Base-by-base conservation (phyloP, 2,113 vertebrate species). In the Lamprotornis superbus region DNA sequence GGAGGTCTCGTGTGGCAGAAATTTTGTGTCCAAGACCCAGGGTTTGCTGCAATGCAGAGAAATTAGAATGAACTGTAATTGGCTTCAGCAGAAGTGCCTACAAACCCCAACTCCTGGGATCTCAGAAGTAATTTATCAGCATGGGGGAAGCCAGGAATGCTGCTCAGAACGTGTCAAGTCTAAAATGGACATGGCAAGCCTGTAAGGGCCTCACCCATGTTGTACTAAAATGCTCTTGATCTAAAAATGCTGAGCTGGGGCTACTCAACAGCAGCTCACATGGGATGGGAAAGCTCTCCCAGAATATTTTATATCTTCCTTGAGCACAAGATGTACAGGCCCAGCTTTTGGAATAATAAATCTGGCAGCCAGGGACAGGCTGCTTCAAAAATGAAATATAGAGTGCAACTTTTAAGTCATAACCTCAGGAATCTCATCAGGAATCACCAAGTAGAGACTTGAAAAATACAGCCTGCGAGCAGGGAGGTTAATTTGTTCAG, bases 381-480 rank as follows among this genome's bases (percentile, higher is more conserved):
- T 53, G 71, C 92, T 96, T 97, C 81, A 56, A 74, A 74, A 89
- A 89, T 96, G 87, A 97, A 93, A 90, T 74, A 92, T 5, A 19
- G 77, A 92, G 39, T 78, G 63, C 25, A 69, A 87, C 91, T 95
- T 97, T 77, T 69, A 89, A 97, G 87, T 57, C 87, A 22, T 95
- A 94, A 94, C 91, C 93, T 96, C 80, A 44, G 50, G 57, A 88
- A 95, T 96, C 93, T 93, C 89, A 73, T 96, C 95, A 93, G 78
- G 95, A 96, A 74, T 96, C 67, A 27, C 70, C 60, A 94, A 87
- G 61, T 5, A 85, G 87, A 73, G 56, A 78, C 77, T 80, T 37
- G 46, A 91, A 77, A 94, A 81, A 86, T 81, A 79, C 49, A 57
- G 57, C 61, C 59, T 63, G 71, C 11, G 79, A 88, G 85, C 67